Conservation (phyloP, 2,888 invertebrate genomes). For the Drosophila heteroneura region DNA sequence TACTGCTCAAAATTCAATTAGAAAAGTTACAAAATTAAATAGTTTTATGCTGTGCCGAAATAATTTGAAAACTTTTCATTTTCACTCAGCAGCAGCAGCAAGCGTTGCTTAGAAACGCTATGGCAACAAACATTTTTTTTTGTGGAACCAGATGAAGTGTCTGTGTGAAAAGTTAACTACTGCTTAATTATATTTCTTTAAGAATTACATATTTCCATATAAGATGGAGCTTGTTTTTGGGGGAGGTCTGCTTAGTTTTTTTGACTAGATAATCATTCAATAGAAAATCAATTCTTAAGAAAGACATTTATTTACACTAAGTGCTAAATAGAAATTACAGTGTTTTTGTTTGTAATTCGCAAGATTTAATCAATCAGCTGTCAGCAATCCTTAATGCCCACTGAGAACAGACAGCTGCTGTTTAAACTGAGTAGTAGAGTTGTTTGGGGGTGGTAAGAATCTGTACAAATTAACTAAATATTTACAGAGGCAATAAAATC, state of each 20-base stretch:
- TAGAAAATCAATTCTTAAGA: not conserved
- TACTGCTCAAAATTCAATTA: slow-evolving; percentile 6
- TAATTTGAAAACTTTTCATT: slow-evolving; percentile 17
- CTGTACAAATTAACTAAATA: slow-evolving; percentile 72
- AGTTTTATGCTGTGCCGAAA: slow-evolving; percentile 4
- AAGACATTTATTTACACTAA: not conserved
- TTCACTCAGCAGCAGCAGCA: not conserved
- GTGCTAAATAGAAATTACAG: not conserved
- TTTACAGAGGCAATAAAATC: slow-evolving; percentile 69
- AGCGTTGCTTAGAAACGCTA: not conserved
- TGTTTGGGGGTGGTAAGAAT: slow-evolving; percentile 22
- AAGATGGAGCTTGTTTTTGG: not conserved
- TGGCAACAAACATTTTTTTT: not conserved
- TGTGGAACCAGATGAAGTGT: not conserved
- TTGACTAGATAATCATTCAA: too few species aligned
- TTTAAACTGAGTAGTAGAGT: not conserved
- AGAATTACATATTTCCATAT: not conserved
- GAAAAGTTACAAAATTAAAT: slow-evolving; percentile 9
- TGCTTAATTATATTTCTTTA: not conserved
- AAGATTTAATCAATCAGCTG: slow-evolving; percentile 1
- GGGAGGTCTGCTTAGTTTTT: not conserved
- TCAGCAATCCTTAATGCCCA: not conserved
- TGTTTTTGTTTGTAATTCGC: not conserved
- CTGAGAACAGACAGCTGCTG: slow-evolving; percentile 1
- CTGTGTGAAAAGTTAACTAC: not conserved